These are phyloP conservation scores for Rhopilema esculentum DNA, from an alignment of 30 jellyfish, hydroid and myxozoan species.

Conservation along the genomic window DNA sequence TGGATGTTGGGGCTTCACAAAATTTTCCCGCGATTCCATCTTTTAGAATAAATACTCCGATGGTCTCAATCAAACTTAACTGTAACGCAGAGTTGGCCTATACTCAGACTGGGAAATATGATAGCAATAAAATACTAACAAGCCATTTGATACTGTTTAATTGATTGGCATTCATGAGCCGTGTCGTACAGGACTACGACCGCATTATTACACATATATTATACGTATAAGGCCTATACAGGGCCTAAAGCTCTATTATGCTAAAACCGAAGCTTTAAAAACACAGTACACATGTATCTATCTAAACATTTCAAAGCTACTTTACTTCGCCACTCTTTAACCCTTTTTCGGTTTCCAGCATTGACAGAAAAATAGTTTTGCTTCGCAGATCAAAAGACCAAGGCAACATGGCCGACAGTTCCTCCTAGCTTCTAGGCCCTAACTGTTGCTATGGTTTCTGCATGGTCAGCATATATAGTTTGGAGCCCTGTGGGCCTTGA, in stretches of 20 bases:
- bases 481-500: too few relatives aligned
- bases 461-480: background rate
- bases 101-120: too few relatives aligned
- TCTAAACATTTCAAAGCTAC: background rate
- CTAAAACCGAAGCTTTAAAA: too few relatives aligned
- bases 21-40: constrained; percentile 8
- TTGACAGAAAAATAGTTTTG: background rate
- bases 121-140: too few relatives aligned
- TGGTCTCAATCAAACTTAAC: background rate
- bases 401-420: background rate
- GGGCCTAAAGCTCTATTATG: too few relatives aligned
- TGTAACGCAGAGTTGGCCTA: background rate
- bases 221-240: too few relatives aligned
- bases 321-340: background rate
- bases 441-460: constrained; percentile 31
- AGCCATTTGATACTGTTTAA: too few relatives aligned
- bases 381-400: background rate
- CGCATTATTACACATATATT: too few relatives aligned
- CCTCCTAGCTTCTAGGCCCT: background rate
- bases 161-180: too few relatives aligned
- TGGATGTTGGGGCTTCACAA: constrained; percentile 85
- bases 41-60: background rate
- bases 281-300: background rate
- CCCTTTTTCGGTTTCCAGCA: background rate
- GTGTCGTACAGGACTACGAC: too few relatives aligned